A percentile compares a stretch with the other conserved stretches of the same genome.
These are phyloP conservation scores for Norana najaformis DNA, from an alignment of 2,888 invertebrate genomes.

Conservation along the genomic window DNA sequence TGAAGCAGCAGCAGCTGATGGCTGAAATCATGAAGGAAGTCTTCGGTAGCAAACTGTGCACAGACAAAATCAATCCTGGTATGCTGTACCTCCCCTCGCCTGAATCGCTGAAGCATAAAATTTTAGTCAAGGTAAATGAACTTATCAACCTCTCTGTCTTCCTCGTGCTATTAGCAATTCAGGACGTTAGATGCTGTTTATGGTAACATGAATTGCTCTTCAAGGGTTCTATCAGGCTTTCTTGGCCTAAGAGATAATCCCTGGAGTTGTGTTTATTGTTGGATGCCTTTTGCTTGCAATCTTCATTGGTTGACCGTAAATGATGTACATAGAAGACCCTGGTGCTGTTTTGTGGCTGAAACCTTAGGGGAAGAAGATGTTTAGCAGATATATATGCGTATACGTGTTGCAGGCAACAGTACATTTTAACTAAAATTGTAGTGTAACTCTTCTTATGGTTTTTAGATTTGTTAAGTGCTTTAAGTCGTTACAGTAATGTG, in stretches of 20 bases:
- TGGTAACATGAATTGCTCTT: no score
- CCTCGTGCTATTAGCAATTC: neutral
- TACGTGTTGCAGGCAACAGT: no score
- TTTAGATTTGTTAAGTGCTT: no score
- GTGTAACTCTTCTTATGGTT: no score
- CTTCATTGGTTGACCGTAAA: neutral
- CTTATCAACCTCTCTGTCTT: neutral
- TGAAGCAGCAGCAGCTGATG: constrained; percentile 63
- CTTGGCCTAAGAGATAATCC: neutral
- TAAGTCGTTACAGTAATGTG: no score
- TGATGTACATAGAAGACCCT: neutral
- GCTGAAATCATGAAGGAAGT: constrained; percentile 56
- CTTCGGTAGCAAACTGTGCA: constrained; percentile 60
- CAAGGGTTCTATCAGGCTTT: neutral
- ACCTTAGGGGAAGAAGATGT: no score
- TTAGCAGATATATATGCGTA: no score
- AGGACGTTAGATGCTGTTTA: neutral
- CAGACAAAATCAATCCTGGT: constrained; percentile 46
- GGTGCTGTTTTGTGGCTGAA: no score
- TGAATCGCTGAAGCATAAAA: constrained; percentile 58
- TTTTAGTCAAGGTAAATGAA: constrained; percentile 59
- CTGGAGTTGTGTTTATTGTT: neutral
- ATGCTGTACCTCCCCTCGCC: constrained; percentile 57
- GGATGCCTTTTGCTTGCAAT: neutral
- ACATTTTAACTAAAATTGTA: no score